phyloP scores from a whole-genome alignment of 2,797 vertebrate genomes.

The Aphelocoma californica region DNA sequence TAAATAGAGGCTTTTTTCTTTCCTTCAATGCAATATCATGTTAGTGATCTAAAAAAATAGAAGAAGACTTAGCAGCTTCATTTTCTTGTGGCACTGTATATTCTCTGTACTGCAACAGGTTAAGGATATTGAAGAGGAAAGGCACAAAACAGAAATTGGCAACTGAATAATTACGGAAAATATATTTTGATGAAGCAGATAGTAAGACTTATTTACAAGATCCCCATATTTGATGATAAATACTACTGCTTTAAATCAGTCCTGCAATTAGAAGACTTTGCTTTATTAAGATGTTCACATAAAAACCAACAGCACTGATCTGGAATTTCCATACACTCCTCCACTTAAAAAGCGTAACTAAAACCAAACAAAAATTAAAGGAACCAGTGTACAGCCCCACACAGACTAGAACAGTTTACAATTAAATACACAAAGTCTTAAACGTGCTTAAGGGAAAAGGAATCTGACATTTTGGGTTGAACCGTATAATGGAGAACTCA shows the following conservation, averaged over 20 bases:
- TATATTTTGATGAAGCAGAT: slow-evolving; percentile 74
- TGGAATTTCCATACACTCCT: slow-evolving; percentile 56
- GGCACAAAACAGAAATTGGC: slow-evolving; percentile 88
- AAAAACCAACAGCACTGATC: slow-evolving; percentile 71
- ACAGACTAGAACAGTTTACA: slow-evolving; percentile 84
- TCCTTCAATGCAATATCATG: slow-evolving; percentile 83
- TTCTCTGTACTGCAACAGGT: slow-evolving; percentile 84
- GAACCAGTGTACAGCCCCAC: slow-evolving; percentile 81
- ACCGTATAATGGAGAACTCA: neutral
- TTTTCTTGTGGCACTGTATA: slow-evolving; percentile 81
- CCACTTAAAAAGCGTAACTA: slow-evolving; percentile 55
- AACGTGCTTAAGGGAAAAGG: slow-evolving; percentile 76
- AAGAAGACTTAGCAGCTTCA: slow-evolving; percentile 87
- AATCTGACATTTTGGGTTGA: slow-evolving; percentile 56
- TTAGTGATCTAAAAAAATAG: slow-evolving; percentile 85
- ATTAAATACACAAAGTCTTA: slow-evolving; percentile 84
- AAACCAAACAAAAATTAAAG: slow-evolving; percentile 56
- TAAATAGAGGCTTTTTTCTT: slow-evolving; percentile 83
- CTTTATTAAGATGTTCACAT: slow-evolving; percentile 70
- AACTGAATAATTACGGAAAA: slow-evolving; percentile 73
- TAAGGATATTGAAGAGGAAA: slow-evolving; percentile 85
- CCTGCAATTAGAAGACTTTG: slow-evolving; percentile 55
- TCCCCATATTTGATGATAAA: slow-evolving; percentile 69
- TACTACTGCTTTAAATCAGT: slow-evolving; percentile 66
- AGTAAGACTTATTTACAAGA: slow-evolving; percentile 75